A percentile compares a stretch with the other conserved stretches of the same genome.
Evolutionary conservation across 2,888 invertebrate species (phyloP).

Genomic region (Biston betularia): DNA sequence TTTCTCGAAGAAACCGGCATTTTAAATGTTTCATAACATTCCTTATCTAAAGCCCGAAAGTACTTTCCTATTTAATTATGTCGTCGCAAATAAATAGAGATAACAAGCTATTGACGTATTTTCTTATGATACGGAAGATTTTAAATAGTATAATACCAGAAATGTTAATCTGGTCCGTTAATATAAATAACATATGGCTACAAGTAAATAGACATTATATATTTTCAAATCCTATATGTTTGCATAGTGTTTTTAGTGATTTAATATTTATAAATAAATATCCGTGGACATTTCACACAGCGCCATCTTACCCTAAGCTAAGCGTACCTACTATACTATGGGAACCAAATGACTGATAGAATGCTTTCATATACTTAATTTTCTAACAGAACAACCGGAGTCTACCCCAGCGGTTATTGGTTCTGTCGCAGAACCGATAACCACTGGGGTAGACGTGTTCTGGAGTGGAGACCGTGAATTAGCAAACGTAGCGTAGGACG

Average conservation of each 20-base stretch:
- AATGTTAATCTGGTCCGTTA: constrained; percentile 4
- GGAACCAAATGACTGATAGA: no score
- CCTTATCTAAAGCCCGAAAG: constrained; percentile 23
- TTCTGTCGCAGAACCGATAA: no score
- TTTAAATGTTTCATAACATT: constrained; percentile 23
- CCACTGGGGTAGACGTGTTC: no score
- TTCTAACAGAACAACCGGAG: no score
- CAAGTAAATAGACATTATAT: not conserved
- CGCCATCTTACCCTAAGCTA: no score
- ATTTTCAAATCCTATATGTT: not conserved
- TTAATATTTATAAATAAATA: no score
- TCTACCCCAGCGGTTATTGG: no score
- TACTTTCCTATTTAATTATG: constrained; percentile 26
- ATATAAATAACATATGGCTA: not conserved
- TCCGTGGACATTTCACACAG: no score
- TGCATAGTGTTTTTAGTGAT: not conserved
- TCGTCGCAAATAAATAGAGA: constrained; percentile 19
- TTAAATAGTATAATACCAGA: constrained; percentile 19
- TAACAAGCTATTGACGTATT: constrained; percentile 8
- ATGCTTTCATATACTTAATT: no score
- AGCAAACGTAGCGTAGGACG: no score
- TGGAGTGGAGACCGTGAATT: no score
- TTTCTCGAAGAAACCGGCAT: not conserved
- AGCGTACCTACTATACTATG: no score
- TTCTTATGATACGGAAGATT: constrained; percentile 16